phyloP scores from a whole-genome alignment of 2,113 vertebrate genomes.

The Carassius gibelio region DNA sequence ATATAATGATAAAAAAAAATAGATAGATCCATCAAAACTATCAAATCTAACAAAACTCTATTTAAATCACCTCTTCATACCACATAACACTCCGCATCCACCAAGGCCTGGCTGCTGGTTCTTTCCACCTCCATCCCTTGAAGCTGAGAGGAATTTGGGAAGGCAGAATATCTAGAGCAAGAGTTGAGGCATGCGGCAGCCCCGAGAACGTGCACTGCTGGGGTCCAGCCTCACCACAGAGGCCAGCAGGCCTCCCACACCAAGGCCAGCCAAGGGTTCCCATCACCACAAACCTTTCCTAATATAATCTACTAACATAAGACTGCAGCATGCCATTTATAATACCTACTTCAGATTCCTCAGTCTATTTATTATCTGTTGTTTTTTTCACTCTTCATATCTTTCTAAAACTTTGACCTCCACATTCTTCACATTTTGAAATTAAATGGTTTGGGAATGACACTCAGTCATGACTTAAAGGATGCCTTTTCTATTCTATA shows the following conservation, averaged over 20 bases:
- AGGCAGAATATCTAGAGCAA: slow-evolving; percentile 50
- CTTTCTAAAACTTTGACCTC: neutral
- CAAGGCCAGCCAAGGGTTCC: slow-evolving; percentile 65
- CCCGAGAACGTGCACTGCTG: slow-evolving; percentile 41
- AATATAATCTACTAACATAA: slow-evolving; percentile 14
- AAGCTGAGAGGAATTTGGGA: slow-evolving; percentile 45
- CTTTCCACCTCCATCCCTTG: neutral
- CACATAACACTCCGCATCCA: slow-evolving; percentile 10
- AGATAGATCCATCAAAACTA: too few relatives aligned
- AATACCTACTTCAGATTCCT: slow-evolving; percentile 35
- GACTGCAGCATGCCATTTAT: slow-evolving; percentile 38
- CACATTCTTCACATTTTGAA: neutral
- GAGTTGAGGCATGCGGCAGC: slow-evolving; percentile 51
- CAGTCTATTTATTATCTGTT: neutral
- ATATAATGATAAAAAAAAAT: too few relatives aligned
- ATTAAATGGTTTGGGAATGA: neutral
- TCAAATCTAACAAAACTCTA: neutral
- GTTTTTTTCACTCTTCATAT: neutral
- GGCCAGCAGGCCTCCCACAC: slow-evolving; percentile 56
- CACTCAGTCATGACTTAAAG: neutral
- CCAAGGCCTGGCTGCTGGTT: slow-evolving; percentile 10
- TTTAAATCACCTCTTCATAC: neutral
- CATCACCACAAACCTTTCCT: slow-evolving; percentile 54
- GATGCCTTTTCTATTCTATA: neutral
- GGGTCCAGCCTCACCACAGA: slow-evolving; percentile 45